phyloP scores from a whole-genome alignment of 2,113 vertebrate species.

The rabbit (Oryctolagus cuniculus) region mOryCun1.1 NC_091445.1:23582501-23583000 shows the following conservation, averaged over 20 bases:
- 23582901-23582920: not conserved
- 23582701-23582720: not conserved
- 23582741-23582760: not conserved
- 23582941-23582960: not conserved
- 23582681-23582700: not conserved
- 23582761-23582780: not conserved
- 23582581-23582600: not conserved
- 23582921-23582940: not conserved
- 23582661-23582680: not conserved
- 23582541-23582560: not conserved
- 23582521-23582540: not conserved
- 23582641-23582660: not conserved
- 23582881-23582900: not conserved
- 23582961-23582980: not conserved
- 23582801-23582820: not conserved
- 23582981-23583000: not conserved
- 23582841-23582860: not conserved
- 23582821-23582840: not conserved
- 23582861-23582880: not conserved
- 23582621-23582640: not conserved
- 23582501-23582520: not conserved
- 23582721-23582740: not conserved
- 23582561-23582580: not conserved
- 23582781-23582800: not conserved
- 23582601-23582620: not conserved